Conservation (phyloP, 2,113 vertebrate species). For the Centropus unirufus region DNA sequence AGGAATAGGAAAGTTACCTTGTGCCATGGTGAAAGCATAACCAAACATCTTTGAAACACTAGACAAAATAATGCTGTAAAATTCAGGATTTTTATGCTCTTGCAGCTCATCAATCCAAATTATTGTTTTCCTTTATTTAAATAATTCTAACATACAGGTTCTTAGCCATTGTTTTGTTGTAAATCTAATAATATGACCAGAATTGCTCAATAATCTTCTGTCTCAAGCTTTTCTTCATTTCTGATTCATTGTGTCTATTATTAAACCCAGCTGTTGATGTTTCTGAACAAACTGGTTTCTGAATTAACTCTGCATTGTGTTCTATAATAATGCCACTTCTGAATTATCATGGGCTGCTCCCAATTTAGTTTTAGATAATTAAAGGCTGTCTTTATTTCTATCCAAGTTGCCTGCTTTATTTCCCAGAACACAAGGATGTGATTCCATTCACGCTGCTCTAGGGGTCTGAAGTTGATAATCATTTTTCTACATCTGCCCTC, state of each 20-base stretch:
- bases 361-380: conserved; percentile 86
- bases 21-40: neutral
- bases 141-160: conserved; percentile 36
- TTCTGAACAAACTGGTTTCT: conserved; percentile 81
- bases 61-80: neutral
- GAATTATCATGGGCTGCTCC: conserved; percentile 77
- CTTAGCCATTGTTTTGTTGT: conserved; percentile 33
- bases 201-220: conserved; percentile 74
- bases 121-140: conserved; percentile 47
- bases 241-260: conserved; percentile 78
- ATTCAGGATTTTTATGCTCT: neutral
- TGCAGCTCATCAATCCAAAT: conserved; percentile 7
- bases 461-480: conserved; percentile 78
- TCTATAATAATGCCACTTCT: conserved; percentile 77
- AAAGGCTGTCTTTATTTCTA: conserved; percentile 80
- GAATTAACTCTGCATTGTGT: conserved; percentile 81
- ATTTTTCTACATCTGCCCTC: conserved; percentile 79
- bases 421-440: conserved; percentile 79
- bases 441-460: conserved; percentile 77
- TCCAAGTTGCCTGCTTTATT: conserved; percentile 78
- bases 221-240: conserved; percentile 77
- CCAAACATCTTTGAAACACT: neutral
- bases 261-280: conserved; percentile 82
- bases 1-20: neutral
- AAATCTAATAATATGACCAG: conserved; percentile 79